These are phyloP conservation scores for Formica selysi DNA, from an alignment of 1,140 invertebrate genomes.

Conservation along the genomic window DNA sequence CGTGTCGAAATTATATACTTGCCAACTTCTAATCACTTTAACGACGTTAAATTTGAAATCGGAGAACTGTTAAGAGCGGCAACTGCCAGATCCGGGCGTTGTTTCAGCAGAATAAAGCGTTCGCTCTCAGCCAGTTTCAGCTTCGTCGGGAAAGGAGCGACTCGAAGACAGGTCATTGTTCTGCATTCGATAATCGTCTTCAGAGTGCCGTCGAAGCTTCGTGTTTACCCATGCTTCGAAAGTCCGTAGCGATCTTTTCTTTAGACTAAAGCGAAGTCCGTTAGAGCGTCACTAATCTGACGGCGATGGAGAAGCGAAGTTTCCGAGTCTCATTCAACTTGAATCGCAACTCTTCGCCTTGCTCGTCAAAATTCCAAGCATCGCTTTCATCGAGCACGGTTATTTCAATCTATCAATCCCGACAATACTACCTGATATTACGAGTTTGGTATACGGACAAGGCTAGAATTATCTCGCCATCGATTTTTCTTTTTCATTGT, in stretches of 20 bases:
- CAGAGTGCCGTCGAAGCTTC: conserved; percentile 42
- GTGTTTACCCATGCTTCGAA: conserved; percentile 44
- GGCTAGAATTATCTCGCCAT: neutral
- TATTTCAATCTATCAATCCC: conserved; percentile 32
- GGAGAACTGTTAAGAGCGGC: conserved; percentile 30
- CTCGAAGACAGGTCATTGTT: conserved; percentile 61
- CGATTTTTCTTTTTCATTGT: no score
- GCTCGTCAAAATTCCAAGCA: conserved; percentile 31
- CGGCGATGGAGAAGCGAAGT: conserved; percentile 61
- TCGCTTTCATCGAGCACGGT: conserved; percentile 34
- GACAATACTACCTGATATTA: neutral
- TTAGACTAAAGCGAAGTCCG: conserved; percentile 70
- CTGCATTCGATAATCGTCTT: conserved; percentile 68
- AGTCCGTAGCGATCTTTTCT: conserved; percentile 52
- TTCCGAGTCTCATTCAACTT: conserved; percentile 48
- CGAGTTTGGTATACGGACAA: neutral
- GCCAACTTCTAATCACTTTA: conserved; percentile 46
- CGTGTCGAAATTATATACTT: neutral
- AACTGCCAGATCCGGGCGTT: conserved; percentile 9
- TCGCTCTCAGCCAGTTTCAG: conserved; percentile 40
- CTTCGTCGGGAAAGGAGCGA: conserved; percentile 7
- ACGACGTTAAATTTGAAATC: conserved; percentile 48
- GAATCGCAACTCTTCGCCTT: conserved; percentile 1
- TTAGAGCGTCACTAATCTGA: conserved; percentile 75
- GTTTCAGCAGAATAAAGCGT: conserved; percentile 48